Evolutionary conservation across 2,888 invertebrate species (phyloP).

Genomic region (Podotricha telesiphe): DNA sequence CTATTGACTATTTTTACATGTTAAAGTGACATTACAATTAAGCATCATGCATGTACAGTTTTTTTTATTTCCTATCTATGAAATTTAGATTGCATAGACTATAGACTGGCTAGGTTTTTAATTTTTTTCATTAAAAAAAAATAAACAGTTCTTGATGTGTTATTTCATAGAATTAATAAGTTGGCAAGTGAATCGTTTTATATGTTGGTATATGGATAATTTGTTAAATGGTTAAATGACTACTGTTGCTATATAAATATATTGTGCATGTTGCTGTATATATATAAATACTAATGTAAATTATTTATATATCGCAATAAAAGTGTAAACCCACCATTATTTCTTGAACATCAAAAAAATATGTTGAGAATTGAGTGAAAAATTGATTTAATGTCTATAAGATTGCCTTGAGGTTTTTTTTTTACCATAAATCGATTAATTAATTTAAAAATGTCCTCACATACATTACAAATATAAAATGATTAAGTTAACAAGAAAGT

Average conservation of each 20-base stretch:
- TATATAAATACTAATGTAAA: neutral
- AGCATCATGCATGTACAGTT: constrained; percentile 19
- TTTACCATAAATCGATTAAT: no score
- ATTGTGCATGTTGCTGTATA: no score
- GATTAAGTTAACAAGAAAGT: no score
- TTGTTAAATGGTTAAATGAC: neutral
- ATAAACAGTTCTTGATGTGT: neutral
- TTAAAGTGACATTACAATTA: constrained; percentile 42
- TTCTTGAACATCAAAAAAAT: neutral
- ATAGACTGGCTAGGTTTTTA: constrained; percentile 16
- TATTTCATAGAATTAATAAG: neutral
- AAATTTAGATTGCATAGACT: constrained; percentile 22
- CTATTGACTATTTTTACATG: constrained; percentile 51
- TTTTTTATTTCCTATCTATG: constrained; percentile 16
- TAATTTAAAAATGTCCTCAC: no score
- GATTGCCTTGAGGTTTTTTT: no score
- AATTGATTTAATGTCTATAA: no score
- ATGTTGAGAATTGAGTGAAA: no score
- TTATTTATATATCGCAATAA: neutral
- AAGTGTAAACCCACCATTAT: neutral
- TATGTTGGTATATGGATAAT: neutral
- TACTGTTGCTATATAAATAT: no score
- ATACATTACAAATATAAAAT: no score
- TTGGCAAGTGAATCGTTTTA: neutral
- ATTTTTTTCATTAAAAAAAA: neutral